phyloP scores from a whole-genome alignment of 2,113 vertebrate genomes.

The Pyrgilauda ruficollis region DNA sequence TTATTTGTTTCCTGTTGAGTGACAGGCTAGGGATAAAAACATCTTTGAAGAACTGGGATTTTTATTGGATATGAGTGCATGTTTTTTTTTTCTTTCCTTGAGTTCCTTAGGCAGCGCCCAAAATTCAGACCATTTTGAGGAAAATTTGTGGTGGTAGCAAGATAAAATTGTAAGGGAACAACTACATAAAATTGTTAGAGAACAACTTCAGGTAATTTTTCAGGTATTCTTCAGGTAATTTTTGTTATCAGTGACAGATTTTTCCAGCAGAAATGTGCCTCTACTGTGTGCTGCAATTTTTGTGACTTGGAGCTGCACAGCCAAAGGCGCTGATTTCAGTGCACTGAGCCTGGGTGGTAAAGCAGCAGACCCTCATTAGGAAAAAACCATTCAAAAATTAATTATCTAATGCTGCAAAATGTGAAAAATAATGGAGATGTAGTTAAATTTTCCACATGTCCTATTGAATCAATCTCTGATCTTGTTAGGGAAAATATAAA shows the following conservation, averaged over 20 bases:
- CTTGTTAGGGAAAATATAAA: neutral
- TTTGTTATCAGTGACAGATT: neutral
- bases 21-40: neutral
- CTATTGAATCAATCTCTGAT: neutral
- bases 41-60: neutral
- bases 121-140: neutral
- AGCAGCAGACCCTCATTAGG: neutral
- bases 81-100: neutral
- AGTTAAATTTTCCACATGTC: neutral
- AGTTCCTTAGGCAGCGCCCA: neutral
- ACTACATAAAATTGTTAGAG: neutral
- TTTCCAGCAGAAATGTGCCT: neutral
- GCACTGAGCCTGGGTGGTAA: neutral
- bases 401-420: neutral
- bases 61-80: neutral
- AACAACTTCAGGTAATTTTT: neutral
- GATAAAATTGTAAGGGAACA: neutral
- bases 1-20: slow-evolving; percentile 23
- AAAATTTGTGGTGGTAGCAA: neutral
- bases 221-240: neutral
- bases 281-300: neutral
- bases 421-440: neutral
- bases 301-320: neutral
- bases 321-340: neutral
- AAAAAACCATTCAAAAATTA: neutral